phyloP scores from a whole-genome alignment of 2,113 vertebrate genomes.

The Stigmatopora nigra region DNA sequence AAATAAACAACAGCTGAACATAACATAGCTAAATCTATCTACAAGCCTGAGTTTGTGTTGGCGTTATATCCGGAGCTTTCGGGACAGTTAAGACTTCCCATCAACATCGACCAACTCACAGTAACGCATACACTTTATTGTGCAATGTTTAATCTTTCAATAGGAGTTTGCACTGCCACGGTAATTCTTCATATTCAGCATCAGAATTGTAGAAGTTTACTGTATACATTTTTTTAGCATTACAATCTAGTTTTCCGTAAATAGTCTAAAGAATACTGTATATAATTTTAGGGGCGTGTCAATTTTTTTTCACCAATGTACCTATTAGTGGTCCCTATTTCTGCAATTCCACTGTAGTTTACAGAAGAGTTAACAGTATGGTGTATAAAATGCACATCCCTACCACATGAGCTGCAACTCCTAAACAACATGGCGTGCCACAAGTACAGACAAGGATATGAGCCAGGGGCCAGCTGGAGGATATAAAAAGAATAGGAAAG shows the following conservation, averaged over 20 bases:
- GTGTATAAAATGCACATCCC: slow-evolving; percentile 29
- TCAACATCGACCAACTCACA: not conserved
- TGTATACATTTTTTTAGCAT: not conserved
- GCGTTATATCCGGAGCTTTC: not conserved
- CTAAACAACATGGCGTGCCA: slow-evolving; percentile 70
- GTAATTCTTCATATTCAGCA: not conserved
- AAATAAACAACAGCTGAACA: not conserved
- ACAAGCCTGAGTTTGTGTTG: not conserved
- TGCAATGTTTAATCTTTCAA: not conserved
- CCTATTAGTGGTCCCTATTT: not conserved
- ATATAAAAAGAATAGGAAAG: slow-evolving; percentile 29
- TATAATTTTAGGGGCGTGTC: not conserved
- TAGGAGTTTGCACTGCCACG: not conserved
- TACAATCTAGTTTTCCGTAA: not conserved
- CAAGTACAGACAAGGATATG: slow-evolving; percentile 56
- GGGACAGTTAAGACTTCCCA: not conserved
- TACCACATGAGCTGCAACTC: slow-evolving; percentile 7
- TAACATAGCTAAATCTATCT: not conserved
- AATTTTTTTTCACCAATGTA: not conserved
- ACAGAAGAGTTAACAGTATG: slow-evolving; percentile 66
- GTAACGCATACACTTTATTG: not conserved
- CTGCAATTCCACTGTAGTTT: slow-evolving; percentile 50
- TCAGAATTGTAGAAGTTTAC: not conserved
- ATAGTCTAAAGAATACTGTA: not conserved
- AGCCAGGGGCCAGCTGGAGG: slow-evolving; percentile 25